Conservation (phyloP, 2,113 vertebrate genomes). For the Clarias magur region DNA sequence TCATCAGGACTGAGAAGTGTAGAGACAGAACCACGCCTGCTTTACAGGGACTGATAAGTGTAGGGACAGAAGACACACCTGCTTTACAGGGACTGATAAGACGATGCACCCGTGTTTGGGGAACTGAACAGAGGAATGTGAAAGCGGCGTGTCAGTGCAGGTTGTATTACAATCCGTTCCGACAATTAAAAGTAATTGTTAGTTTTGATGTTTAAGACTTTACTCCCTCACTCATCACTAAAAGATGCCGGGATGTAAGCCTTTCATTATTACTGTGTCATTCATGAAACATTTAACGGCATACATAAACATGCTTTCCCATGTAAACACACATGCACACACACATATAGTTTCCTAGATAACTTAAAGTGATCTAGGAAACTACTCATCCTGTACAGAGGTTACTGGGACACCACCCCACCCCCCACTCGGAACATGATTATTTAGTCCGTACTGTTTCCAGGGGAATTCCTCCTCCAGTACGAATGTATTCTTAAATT, state of each 20-base stretch:
- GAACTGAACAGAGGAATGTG: not conserved
- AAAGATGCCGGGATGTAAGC: conserved; percentile 25
- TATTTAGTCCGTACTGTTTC: not conserved
- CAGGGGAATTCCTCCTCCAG: not conserved
- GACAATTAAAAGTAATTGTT: conserved; percentile 17
- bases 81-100: not conserved
- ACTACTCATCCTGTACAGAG: not conserved
- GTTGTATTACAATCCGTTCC: not conserved
- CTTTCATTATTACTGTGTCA: conserved; percentile 5
- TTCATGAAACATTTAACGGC: not conserved
- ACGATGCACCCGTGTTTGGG: not conserved
- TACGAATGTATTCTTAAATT: not conserved
- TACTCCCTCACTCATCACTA: not conserved
- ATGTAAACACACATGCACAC: not conserved
- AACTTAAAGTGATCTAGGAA: not conserved
- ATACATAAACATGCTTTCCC: conserved; percentile 4
- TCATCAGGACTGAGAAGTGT: not conserved
- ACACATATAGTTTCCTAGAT: not conserved
- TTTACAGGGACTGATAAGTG: not conserved
- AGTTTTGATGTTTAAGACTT: not conserved
- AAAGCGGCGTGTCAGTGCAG: not conserved
- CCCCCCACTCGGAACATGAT: not conserved
- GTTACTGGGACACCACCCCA: not conserved
- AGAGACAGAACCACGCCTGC: not conserved
- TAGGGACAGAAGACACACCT: not conserved